Conservation (phyloP, 2,797 vertebrate species). For the Schizopygopsis pylzovi region DNA sequence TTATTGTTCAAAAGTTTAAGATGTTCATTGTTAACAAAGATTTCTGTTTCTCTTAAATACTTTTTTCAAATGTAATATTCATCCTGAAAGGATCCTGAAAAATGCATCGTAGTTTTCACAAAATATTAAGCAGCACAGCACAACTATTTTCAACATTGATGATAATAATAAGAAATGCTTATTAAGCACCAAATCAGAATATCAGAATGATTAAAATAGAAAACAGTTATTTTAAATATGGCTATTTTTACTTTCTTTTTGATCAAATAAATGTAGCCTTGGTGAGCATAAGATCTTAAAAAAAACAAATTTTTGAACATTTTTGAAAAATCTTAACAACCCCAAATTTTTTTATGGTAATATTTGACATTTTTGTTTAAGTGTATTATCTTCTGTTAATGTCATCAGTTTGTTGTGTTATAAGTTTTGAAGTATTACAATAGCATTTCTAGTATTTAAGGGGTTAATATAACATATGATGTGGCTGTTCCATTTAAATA, state of each 20-base stretch:
- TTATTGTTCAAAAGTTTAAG: no score
- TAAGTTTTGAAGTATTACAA: background rate
- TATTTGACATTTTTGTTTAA: no score
- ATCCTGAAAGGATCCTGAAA: no score
- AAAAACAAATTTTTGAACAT: background rate
- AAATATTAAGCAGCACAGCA: no score
- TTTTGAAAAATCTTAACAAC: background rate
- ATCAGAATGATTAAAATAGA: background rate
- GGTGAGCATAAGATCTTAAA: background rate
- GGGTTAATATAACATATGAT: conserved; percentile 67
- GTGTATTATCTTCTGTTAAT: background rate
- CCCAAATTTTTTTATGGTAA: no score
- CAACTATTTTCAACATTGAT: background rate
- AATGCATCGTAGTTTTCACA: no score
- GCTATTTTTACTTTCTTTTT: no score
- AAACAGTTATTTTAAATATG: background rate
- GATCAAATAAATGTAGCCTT: background rate
- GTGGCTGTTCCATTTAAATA: conserved; percentile 70
- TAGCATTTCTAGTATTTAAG: conserved; percentile 45
- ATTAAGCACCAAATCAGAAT: background rate
- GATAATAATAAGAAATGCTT: background rate
- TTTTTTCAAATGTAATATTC: no score
- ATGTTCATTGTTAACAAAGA: no score
- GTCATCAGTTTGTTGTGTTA: background rate
- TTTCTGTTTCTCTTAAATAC: no score